Evolutionary conservation across 1,140 invertebrate species (phyloP), one percentile per base, ranked within the genome.

Genomic region (Zaprionus africanus): DNA sequence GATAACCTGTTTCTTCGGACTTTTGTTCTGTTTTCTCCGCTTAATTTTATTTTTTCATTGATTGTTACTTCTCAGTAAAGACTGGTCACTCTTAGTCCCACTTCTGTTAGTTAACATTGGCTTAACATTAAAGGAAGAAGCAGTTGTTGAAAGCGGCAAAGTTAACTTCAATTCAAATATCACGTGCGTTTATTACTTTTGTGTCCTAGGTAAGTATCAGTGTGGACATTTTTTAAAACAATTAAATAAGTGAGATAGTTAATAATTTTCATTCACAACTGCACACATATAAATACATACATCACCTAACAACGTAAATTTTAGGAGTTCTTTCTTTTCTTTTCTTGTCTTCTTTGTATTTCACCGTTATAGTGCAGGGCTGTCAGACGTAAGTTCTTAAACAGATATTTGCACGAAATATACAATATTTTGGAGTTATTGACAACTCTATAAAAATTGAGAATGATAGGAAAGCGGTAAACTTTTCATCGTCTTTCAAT

Each of bases 291-390:
- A 34, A 15, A 9, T 57, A 57, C 51, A 9, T 6, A 31, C 34
- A 26, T 15, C n/a, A 41, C 31, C 31, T 24, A 15, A 13, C 7
- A 51, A 38, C 12, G 12, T 12, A 11, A 15, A 19, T 24, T 17
- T 5, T 0, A 2, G 24, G n/a, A 1, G 13, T 15, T 58, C 11
- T 67, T 49, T 15, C 11, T 2, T 19, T 49, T 38, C n/a, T 24
- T 38, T 19, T 6, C 6, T 7, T 19, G 4, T 63, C 13, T 13
- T 12, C 34, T 38, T 38, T n/a, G 26, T 17, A 13, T 19, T 28
- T 73, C 54, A 61, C 79, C 79, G 79, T 78, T 82, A 78, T 46
- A 9, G 43, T 61, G 34, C 15, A 78, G 59, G 22, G 59, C 58
- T 82, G 74, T 22, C 79, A 49, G 51, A 12, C 13, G 0, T 6